Evolutionary conservation across 1,140 invertebrate genomes (phyloP).

Genomic region (Lethrus apterus): DNA sequence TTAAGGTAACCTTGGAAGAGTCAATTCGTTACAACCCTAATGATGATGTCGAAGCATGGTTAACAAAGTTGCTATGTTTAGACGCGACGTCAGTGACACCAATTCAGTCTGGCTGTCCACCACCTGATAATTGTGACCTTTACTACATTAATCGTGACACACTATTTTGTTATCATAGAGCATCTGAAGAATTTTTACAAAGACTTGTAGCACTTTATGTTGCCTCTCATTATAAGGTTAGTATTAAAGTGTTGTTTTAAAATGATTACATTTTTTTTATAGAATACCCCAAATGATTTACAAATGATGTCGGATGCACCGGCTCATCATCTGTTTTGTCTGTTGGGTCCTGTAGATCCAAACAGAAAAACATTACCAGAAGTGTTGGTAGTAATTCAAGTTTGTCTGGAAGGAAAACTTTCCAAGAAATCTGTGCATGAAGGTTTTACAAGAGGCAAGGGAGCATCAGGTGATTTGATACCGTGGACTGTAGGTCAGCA

Average conservation of each 20-base stretch:
- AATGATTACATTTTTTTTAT: constrained; percentile 28
- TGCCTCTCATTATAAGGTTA: constrained; percentile 93
- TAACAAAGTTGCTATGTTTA: constrained; percentile 86
- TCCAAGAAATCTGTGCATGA: constrained; percentile 72
- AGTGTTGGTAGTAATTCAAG: constrained; percentile 85
- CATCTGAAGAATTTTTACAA: constrained; percentile 92
- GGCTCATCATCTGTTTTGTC: constrained; percentile 93
- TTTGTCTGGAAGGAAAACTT: constrained; percentile 93
- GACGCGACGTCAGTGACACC: constrained; percentile 65
- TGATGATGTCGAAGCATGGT: constrained; percentile 88
- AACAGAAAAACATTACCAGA: constrained; percentile 73
- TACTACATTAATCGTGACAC: constrained; percentile 91
- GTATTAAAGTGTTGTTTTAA: constrained; percentile 9
- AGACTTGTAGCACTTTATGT: constrained; percentile 89
- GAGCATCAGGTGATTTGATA: constrained; percentile 92
- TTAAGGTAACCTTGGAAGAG: constrained; percentile 74
- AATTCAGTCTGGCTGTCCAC: constrained; percentile 71
- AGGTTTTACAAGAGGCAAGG: constrained; percentile 73
- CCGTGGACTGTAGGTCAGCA: constrained; percentile 98
- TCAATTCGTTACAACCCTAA: constrained; percentile 89
- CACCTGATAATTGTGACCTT: constrained; percentile 82
- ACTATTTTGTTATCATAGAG: constrained; percentile 94
- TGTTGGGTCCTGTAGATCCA: constrained; percentile 77
- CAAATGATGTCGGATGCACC: constrained; percentile 99
- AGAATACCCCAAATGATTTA: constrained; percentile 97